phyloP scores from a whole-genome alignment of 2,797 vertebrate species.

The Lerista edwardsae region DNA sequence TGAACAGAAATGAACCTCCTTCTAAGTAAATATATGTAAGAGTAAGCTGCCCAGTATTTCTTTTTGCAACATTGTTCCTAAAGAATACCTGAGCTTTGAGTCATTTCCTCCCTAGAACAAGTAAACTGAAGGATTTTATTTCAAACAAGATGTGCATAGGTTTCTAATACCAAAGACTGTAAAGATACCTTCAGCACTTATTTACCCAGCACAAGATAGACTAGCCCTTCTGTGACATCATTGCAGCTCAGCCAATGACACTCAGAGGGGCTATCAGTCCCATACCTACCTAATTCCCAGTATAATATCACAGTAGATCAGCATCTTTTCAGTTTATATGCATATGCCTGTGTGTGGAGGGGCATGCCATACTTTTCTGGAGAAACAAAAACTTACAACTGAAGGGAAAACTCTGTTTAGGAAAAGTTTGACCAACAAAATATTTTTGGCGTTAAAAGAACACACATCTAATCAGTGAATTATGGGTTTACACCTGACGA shows the following conservation, averaged over 20 bases:
- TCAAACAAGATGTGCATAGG: neutral
- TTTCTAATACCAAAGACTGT: neutral
- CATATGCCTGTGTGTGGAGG: constrained; percentile 3
- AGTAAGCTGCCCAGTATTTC: neutral
- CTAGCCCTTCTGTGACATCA: neutral
- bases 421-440: constrained; percentile 68
- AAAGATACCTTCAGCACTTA: neutral
- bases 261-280: constrained; percentile 52
- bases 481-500: constrained; percentile 65
- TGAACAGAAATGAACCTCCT: neutral
- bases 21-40: neutral
- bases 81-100: neutral
- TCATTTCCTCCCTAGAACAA: neutral
- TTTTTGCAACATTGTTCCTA: neutral
- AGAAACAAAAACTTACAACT: constrained; percentile 57
- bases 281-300: neutral
- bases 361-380: constrained; percentile 55
- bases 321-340: constrained; percentile 58
- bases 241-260: neutral
- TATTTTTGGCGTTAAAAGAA: constrained; percentile 64
- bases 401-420: constrained; percentile 67
- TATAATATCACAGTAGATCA: neutral
- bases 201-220: neutral
- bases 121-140: neutral
- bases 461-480: constrained; percentile 61